Percentiles rank a stretch among this genome's conserved stretches.
Conservation (phyloP, 2,113 vertebrate species). For the Lepidothrix coronata region DNA sequence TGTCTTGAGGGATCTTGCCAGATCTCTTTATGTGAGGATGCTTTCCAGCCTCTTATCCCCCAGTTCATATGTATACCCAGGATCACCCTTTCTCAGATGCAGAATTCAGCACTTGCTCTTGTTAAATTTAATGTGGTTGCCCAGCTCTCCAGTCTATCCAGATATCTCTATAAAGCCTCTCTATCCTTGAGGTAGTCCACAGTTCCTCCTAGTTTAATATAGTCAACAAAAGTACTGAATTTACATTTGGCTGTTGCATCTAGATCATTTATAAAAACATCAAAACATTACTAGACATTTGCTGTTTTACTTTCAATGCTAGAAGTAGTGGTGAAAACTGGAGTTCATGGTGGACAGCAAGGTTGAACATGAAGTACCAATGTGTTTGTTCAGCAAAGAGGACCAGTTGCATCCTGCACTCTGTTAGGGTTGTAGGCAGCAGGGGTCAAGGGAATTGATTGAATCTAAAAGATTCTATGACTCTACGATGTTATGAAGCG, state of each 20-base stretch:
- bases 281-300: not conserved
- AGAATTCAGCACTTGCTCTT: not conserved
- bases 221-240: not conserved
- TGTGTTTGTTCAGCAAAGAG: not conserved
- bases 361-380: not conserved
- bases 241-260: not conserved
- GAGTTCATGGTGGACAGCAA: not conserved
- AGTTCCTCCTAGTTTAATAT: not conserved
- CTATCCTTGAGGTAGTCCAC: not conserved
- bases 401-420: not conserved
- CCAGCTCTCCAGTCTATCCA: not conserved
- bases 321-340: not conserved
- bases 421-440: not conserved
- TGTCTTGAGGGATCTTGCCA: not conserved
- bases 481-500: not conserved
- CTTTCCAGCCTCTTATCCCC: not conserved
- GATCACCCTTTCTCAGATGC: not conserved
- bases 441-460: not conserved
- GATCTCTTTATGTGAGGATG: not conserved
- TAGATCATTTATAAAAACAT: not conserved
- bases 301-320: not conserved
- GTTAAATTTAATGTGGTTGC: not conserved
- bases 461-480: not conserved
- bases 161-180: not conserved
- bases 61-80: fast-evolving